Evolutionary conservation across 2,113 vertebrate genomes (phyloP).

Genomic region (Azemiops feae): DNA sequence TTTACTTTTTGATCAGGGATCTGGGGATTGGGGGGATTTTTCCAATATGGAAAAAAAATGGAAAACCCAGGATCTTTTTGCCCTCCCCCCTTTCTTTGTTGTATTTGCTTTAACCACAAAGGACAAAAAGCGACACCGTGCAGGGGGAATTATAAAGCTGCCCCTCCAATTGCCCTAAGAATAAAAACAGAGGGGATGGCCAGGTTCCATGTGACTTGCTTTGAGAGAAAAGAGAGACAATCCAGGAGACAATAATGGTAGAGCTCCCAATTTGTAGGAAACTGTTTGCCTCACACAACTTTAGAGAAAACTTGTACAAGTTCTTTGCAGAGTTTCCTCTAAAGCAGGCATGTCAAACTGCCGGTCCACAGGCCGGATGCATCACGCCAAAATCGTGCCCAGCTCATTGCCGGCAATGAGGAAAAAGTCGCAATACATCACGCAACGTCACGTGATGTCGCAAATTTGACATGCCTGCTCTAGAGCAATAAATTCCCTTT

Average conservation of each 20-base stretch:
- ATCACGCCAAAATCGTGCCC: no score
- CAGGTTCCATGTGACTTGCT: neutral
- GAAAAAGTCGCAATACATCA: no score
- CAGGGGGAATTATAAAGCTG: neutral
- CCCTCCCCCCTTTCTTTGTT: neutral
- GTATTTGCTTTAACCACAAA: neutral
- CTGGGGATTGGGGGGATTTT: neutral
- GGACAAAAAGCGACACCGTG: neutral
- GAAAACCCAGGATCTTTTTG: neutral
- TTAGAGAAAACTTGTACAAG: neutral
- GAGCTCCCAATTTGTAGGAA: neutral
- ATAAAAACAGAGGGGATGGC: neutral
- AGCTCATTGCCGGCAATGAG: no score
- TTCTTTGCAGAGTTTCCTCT: neutral
- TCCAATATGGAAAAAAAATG: neutral
- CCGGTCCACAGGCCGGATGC: no score
- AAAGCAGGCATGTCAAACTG: neutral
- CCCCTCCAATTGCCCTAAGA: neutral
- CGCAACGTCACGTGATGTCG: accelerated
- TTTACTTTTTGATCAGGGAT: neutral
- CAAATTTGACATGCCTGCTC: no score
- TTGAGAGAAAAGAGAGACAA: neutral
- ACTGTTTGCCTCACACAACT: neutral
- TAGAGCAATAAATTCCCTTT: neutral
- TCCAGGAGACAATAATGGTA: neutral